A percentile compares a stretch with the other conserved stretches of the same genome.
These are phyloP conservation scores for Prionailurus viverrinus DNA, from an alignment of 2,113 vertebrate genomes.

Conservation along the genomic window DNA sequence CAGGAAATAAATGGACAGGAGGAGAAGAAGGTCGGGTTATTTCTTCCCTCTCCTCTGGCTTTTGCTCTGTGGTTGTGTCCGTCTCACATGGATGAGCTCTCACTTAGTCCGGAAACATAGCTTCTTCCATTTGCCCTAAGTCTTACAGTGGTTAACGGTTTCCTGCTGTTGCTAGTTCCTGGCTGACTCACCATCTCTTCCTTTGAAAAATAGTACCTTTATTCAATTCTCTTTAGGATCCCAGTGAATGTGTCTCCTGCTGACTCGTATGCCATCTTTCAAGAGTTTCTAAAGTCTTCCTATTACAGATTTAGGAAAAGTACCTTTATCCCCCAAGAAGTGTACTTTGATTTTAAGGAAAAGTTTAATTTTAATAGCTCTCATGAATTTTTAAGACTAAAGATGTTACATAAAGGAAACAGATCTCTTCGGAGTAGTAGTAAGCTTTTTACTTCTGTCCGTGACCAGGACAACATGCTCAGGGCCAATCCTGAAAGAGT, in stretches of 20 bases:
- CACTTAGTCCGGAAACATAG: neutral
- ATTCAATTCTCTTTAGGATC: neutral
- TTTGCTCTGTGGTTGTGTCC: neutral
- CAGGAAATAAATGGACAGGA: neutral
- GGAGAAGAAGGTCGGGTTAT: neutral
- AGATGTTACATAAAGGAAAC: neutral
- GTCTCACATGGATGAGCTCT: neutral
- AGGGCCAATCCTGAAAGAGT: neutral
- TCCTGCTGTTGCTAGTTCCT: neutral
- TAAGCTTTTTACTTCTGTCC: neutral
- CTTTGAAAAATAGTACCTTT: neutral
- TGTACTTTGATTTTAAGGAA: neutral
- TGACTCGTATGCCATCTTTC: neutral
- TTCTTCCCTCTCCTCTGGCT: neutral
- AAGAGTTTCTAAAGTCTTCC: slow-evolving; percentile 19
- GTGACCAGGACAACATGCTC: neutral
- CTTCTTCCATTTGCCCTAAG: neutral
- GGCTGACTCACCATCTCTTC: neutral
- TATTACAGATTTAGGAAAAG: neutral
- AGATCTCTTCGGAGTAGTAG: neutral
- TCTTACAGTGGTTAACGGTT: neutral
- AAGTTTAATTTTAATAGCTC: neutral
- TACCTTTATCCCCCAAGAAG: neutral
- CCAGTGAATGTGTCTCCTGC: neutral
- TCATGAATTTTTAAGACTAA: neutral